A percentile compares a stretch with the other conserved stretches of the same genome.
Evolutionary conservation across 1,140 invertebrate species (phyloP).

Genomic region (Drosophila pruinosa): DNA sequence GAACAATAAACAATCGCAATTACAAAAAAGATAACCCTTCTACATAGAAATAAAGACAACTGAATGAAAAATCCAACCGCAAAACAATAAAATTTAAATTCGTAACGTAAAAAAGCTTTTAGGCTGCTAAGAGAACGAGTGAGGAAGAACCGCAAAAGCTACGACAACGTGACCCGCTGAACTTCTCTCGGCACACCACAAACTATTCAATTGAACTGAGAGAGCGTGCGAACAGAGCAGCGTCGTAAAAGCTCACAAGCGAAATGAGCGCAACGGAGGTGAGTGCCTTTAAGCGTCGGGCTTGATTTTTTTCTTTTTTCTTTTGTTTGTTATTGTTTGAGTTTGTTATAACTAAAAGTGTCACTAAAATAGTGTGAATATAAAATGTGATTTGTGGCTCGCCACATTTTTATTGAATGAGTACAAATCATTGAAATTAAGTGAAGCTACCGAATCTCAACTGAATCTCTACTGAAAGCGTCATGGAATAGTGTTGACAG

Average conservation of each 20-base stretch:
- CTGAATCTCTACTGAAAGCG: constrained; percentile 6
- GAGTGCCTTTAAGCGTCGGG: constrained; percentile 12
- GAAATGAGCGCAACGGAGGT: constrained; percentile 61
- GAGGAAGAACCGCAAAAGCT: neutral
- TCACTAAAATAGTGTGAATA: neutral
- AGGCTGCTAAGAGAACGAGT: neutral
- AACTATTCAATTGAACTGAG: neutral
- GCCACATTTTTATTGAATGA: neutral
- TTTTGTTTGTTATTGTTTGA: constrained; percentile 1
- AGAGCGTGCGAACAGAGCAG: neutral
- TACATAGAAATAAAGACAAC: neutral
- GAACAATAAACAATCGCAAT: neutral
- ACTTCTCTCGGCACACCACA: neutral
- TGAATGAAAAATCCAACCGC: neutral
- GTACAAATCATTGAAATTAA: neutral
- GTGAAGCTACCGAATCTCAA: too few species aligned
- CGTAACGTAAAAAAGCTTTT: constrained; percentile 17
- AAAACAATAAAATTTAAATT: constrained; percentile 7
- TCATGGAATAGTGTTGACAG: neutral
- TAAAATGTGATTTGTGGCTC: neutral
- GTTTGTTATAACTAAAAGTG: neutral
- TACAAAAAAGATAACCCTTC: neutral
- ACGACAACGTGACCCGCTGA: neutral
- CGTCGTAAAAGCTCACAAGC: constrained; percentile 25
- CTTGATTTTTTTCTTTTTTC: constrained; percentile 21